Base-by-base conservation (phyloP, 2,888 invertebrate species). In the Agrochola lychnidis region DNA sequence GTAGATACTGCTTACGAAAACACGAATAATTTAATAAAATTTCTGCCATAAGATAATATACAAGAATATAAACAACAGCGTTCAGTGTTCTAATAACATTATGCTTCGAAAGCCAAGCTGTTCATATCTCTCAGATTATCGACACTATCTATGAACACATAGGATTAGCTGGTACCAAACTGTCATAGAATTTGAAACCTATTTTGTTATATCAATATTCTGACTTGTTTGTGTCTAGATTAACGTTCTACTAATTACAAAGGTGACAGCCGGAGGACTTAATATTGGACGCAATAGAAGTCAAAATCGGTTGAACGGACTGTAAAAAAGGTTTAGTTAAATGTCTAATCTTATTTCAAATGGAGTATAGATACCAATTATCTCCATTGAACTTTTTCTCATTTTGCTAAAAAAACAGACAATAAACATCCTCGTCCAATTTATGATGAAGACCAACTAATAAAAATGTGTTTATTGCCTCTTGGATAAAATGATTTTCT, bases 401-500 rank as follows among this genome's bases (percentile, higher is more conserved):
- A 48, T 40, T 56, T 48, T 19, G 16, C 22, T 56, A n/a, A 62
- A 77, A 77, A 77, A 56, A 25, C 51, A 25, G 25, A 25, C 22
- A 45, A n/a, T 70, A 70, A 51, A 63, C 42, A 63, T 57, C 7
- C n/a, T 36, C 40, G 12, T 12, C 56, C 19, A 14, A 63, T 56
- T 78, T 56, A 63, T 70, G 19, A 10, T 19, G 6, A n/a, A 70
- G 56, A 25, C 6, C 48, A 40, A 48, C 48, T 57, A 42, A 77
- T 67, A 70, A 78, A 73, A 72, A 66, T n/a, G 53, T 62, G 48
- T 68, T 68, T 79, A 67, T 57, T 62, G 70, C 70, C 30, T 73
- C 48, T 36, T 12, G 6, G n/a, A 40, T 56, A 9, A 69, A 68
- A 79, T 68, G 53, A 57, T 68, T 68, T 68, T 42, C 62, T 14